These are phyloP conservation scores for Strigops habroptila DNA, from an alignment of 2,113 vertebrate genomes.

Conservation along the genomic window DNA sequence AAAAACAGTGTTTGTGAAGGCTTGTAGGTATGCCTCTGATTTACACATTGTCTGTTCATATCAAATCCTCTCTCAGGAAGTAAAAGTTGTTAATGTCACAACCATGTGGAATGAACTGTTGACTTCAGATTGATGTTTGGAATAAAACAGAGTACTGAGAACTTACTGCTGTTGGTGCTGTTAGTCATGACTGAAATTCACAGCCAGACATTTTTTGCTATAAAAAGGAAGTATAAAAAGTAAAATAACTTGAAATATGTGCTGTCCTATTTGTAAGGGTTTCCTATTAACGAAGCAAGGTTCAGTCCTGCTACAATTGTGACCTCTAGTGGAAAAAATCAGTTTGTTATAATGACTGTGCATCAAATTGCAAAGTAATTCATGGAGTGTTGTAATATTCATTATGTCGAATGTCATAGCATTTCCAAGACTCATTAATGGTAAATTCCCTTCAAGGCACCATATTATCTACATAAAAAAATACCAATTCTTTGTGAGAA, in stretches of 20 bases:
- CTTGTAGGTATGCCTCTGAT: background rate
- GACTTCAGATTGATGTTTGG: background rate
- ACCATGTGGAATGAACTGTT: background rate
- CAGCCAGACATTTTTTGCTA: background rate
- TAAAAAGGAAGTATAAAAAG: background rate
- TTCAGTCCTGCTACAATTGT: conserved; percentile 47
- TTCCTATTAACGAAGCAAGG: background rate
- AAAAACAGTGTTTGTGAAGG: background rate
- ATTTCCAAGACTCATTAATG: background rate
- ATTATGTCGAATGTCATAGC: background rate
- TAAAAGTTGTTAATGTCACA: background rate
- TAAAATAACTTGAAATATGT: background rate
- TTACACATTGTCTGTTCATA: background rate
- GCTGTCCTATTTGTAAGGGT: background rate
- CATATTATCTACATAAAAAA: background rate
- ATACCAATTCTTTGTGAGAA: background rate
- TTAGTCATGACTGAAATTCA: background rate
- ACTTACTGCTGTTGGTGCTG: background rate
- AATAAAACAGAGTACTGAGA: background rate
- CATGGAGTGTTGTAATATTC: background rate
- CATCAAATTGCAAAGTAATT: background rate
- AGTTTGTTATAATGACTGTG: background rate
- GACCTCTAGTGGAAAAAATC: conserved; percentile 67
- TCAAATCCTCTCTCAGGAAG: background rate
- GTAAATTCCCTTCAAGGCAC: background rate